Evolutionary conservation across 2,888 invertebrate species (phyloP).

Genomic region (Agonopterix alstromeriana): DNA sequence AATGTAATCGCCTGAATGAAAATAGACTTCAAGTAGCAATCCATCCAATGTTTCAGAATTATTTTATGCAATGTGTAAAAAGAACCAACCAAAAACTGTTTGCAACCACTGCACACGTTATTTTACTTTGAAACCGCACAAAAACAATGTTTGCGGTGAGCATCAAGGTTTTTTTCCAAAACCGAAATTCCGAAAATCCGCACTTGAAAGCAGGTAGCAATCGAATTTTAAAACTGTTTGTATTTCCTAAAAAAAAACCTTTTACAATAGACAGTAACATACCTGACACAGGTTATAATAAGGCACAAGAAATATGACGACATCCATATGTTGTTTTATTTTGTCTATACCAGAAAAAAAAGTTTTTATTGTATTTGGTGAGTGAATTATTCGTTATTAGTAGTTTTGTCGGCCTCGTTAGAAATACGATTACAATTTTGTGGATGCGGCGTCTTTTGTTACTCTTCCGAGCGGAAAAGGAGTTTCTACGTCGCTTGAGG

Average conservation of each 20-base stretch:
- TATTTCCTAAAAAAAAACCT: constrained; percentile 61
- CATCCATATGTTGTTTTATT: constrained; percentile 57
- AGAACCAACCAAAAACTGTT: constrained; percentile 16
- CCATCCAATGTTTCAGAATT: no score
- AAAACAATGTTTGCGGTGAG: constrained; percentile 75
- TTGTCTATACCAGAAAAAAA: constrained; percentile 25
- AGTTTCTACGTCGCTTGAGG: constrained; percentile 55
- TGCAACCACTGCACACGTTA: constrained; percentile 28
- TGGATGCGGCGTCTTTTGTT: constrained; percentile 44
- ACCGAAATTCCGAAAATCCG: constrained; percentile 64
- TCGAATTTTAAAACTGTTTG: constrained; percentile 67
- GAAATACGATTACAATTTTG: constrained; percentile 54
- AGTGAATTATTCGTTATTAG: constrained; percentile 59
- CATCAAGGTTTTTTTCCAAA: constrained; percentile 59
- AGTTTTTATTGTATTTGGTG: constrained; percentile 32
- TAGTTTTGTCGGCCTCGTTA: constrained; percentile 43
- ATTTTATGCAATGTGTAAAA: no score
- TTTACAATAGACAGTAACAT: constrained; percentile 57
- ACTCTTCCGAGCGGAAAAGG: constrained; percentile 44
- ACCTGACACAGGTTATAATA: constrained; percentile 72
- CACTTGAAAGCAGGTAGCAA: constrained; percentile 69
- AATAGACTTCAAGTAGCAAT: no score
- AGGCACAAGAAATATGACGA: constrained; percentile 70
- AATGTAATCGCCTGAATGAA: no score
- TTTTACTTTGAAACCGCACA: constrained; percentile 43